A percentile compares a stretch with the other conserved stretches of the same genome.
Conservation (phyloP, 2,113 vertebrate species). For the Salvator merianae region DNA sequence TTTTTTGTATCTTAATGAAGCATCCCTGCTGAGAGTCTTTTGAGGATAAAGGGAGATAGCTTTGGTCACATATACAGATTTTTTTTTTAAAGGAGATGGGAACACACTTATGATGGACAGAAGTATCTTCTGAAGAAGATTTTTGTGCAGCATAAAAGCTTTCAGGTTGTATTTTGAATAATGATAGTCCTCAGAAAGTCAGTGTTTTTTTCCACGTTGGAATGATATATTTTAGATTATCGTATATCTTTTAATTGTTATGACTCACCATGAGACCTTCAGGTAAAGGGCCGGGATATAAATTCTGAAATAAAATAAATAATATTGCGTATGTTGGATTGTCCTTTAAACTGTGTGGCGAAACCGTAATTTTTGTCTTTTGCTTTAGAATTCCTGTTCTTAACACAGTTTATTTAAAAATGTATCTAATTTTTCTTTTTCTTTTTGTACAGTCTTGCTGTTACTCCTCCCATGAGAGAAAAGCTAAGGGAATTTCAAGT, state of each 20-base stretch:
- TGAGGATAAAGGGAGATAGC: background rate
- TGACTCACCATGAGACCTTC: no score
- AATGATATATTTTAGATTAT: no score
- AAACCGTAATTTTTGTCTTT: background rate
- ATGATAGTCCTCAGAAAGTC: background rate
- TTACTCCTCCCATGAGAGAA: background rate
- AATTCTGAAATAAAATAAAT: background rate
- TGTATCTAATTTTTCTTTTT: background rate
- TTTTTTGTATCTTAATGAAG: background rate
- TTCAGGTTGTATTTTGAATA: background rate
- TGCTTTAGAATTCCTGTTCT: background rate
- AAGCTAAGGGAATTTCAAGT: background rate
- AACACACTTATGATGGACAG: background rate
- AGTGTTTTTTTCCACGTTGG: no score
- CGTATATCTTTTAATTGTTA: no score
- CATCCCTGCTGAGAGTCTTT: background rate
- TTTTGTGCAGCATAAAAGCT: background rate
- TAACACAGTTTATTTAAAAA: background rate
- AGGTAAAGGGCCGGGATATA: background rate
- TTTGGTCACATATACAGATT: background rate
- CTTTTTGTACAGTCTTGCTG: constrained; percentile 6
- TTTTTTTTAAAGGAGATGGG: background rate
- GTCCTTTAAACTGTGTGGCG: background rate
- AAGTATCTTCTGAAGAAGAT: background rate
- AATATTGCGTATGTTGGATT: background rate